These are phyloP conservation scores for Microchirus variegatus DNA, from an alignment of 2,797 vertebrate species.

Conservation along the genomic window DNA sequence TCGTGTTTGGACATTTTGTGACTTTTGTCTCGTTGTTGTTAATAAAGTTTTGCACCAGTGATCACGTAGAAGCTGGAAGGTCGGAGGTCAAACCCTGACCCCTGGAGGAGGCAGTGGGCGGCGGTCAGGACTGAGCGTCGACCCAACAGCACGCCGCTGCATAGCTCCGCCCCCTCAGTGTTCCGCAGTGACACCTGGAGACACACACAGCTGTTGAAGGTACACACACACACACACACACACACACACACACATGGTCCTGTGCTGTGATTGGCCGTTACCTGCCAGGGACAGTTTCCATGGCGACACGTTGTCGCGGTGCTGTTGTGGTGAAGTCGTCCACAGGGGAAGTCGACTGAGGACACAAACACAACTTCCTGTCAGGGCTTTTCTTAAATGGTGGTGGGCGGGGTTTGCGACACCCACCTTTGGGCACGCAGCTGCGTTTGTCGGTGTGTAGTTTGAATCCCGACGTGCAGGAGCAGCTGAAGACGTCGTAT, in stretches of 20 bases:
- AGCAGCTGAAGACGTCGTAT: constrained; percentile 74
- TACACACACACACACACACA: not conserved
- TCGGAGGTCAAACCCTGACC: constrained; percentile 1
- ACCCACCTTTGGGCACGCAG: constrained; percentile 88
- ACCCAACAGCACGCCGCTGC: constrained; percentile 85
- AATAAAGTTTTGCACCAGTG: constrained; percentile 24
- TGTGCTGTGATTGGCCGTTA: constrained; percentile 53
- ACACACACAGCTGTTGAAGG: not conserved
- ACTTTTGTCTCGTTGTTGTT: too few relatives aligned
- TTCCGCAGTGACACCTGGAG: constrained; percentile 83
- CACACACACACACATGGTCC: not conserved
- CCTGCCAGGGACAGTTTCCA: constrained; percentile 90
- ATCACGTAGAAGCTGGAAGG: constrained; percentile 50
- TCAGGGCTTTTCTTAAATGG: not conserved
- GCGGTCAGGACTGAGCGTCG: constrained; percentile 83
- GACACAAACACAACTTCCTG: constrained; percentile 3
- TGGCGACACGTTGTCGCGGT: constrained; percentile 42
- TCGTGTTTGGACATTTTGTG: too few relatives aligned
- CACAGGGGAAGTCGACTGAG: constrained; percentile 75
- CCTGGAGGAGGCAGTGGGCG: constrained; percentile 78
- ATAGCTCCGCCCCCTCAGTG: constrained; percentile 73
- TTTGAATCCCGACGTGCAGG: constrained; percentile 84
- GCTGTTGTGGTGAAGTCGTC: constrained; percentile 39
- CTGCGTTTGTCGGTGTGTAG: constrained; percentile 81
- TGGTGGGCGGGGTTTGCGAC: not conserved